Evolutionary conservation across 2,888 invertebrate genomes (phyloP).

Genomic region (Linnaemya vulpina): DNA sequence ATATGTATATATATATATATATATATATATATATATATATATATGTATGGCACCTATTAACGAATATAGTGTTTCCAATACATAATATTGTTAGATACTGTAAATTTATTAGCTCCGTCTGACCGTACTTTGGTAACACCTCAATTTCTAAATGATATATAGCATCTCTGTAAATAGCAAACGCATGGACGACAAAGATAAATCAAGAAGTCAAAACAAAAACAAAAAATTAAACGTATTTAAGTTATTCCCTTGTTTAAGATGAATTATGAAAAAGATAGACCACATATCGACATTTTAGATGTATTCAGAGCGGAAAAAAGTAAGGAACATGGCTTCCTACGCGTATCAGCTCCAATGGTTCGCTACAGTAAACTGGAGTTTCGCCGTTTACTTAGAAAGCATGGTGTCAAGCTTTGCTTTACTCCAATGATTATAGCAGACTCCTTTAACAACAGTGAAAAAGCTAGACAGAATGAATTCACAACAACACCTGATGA

Average conservation of each 20-base stretch:
- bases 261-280: constrained; percentile 29
- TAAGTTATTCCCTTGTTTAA: background rate
- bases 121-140: background rate
- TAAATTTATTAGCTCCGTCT: background rate
- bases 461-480: constrained; percentile 92
- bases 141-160: background rate
- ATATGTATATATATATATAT: too few relatives aligned
- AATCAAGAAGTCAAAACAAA: constrained; percentile 55
- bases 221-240: constrained; percentile 15
- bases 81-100: too few relatives aligned
- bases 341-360: constrained; percentile 97
- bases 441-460: constrained; percentile 94
- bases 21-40: too few relatives aligned
- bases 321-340: constrained; percentile 83
- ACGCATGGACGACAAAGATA: constrained; percentile 11
- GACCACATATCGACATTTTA: constrained; percentile 83
- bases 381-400: constrained; percentile 89
- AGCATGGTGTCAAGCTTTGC: constrained; percentile 93
- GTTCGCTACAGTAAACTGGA: constrained; percentile 96
- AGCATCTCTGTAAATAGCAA: constrained; percentile 3
- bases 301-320: constrained; percentile 87
- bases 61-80: too few relatives aligned
- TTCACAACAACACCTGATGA: constrained; percentile 91
- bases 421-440: constrained; percentile 99
- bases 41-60: too few relatives aligned